These are phyloP conservation scores for Acanthiza pusilla DNA, from an alignment of 2,797 vertebrate species.

Conservation along the genomic window DNA sequence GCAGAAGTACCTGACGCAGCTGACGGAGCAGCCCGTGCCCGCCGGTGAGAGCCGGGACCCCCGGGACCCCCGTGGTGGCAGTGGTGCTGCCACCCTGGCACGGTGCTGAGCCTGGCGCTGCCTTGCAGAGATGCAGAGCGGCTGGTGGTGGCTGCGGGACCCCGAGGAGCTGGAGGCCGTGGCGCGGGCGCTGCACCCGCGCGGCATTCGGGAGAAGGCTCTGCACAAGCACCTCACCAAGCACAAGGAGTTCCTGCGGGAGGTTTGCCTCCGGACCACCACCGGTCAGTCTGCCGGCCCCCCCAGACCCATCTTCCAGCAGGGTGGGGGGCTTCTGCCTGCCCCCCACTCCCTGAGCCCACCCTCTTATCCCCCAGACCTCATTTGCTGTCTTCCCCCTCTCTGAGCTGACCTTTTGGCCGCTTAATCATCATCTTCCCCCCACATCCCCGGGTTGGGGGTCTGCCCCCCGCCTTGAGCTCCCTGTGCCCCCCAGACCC, in stretches of 20 bases:
- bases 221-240: slow-evolving; percentile 94
- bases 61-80: rapidly evolving
- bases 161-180: slow-evolving; percentile 82
- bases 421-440: too few species aligned
- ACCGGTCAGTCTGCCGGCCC: slow-evolving; percentile 70
- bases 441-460: too few species aligned
- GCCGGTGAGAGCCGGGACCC: slow-evolving; percentile 73
- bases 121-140: slow-evolving; percentile 84
- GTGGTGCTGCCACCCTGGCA: rapidly evolving
- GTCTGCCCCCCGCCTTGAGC: too few species aligned
- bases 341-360: neutral
- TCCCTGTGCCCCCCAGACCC: too few species aligned
- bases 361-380: neutral
- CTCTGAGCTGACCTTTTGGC: too few species aligned
- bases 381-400: neutral
- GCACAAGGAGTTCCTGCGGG: slow-evolving; percentile 88
- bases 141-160: slow-evolving; percentile 93
- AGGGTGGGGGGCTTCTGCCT: neutral
- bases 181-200: slow-evolving; percentile 84
- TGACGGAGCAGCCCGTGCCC: slow-evolving; percentile 89
- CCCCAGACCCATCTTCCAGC: rapidly evolving
- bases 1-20: slow-evolving; percentile 89
- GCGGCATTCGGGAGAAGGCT: slow-evolving; percentile 89
- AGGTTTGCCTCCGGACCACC: slow-evolving; percentile 81
- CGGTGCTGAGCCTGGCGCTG: neutral